A percentile compares a stretch with the other conserved stretches of the same genome.
Evolutionary conservation across 2,113 vertebrate species (phyloP).

Genomic region (Planiliza haematocheilus): DNA sequence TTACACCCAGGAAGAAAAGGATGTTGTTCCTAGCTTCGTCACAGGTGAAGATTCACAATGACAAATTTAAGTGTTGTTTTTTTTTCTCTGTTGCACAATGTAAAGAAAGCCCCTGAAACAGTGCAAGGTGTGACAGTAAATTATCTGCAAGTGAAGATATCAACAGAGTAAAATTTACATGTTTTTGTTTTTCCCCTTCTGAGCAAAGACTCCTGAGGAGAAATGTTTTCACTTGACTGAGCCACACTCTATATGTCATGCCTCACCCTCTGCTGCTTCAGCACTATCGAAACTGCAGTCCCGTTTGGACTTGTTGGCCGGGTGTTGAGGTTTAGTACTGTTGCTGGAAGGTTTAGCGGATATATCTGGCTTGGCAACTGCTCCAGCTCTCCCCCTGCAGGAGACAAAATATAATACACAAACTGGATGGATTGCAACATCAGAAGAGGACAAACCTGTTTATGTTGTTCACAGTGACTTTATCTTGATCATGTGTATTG

Average conservation of each 20-base stretch:
- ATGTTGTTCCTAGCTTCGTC: too few relatives aligned
- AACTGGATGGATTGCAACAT: neutral
- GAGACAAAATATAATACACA: constrained; percentile 23
- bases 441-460: neutral
- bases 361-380: constrained; percentile 26
- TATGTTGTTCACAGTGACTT: neutral
- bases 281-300: constrained; percentile 1
- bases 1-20: too few relatives aligned
- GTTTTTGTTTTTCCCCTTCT: too few relatives aligned
- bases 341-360: constrained; percentile 9
- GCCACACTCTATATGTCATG: neutral
- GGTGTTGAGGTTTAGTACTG: constrained; percentile 7
- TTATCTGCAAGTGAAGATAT: neutral
- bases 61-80: too few relatives aligned
- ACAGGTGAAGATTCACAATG: neutral
- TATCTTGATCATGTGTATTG: too few relatives aligned
- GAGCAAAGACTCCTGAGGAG: neutral
- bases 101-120: too few relatives aligned
- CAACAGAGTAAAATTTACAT: too few relatives aligned
- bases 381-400: constrained; percentile 76
- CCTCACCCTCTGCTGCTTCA: constrained; percentile 42
- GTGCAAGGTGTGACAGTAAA: neutral
- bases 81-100: too few relatives aligned
- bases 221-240: neutral
- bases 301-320: constrained; percentile 51